Evolutionary conservation across 2,113 vertebrate species (phyloP), one percentile per base, ranked within the genome.

Genomic region (Catagonus wagneri): DNA sequence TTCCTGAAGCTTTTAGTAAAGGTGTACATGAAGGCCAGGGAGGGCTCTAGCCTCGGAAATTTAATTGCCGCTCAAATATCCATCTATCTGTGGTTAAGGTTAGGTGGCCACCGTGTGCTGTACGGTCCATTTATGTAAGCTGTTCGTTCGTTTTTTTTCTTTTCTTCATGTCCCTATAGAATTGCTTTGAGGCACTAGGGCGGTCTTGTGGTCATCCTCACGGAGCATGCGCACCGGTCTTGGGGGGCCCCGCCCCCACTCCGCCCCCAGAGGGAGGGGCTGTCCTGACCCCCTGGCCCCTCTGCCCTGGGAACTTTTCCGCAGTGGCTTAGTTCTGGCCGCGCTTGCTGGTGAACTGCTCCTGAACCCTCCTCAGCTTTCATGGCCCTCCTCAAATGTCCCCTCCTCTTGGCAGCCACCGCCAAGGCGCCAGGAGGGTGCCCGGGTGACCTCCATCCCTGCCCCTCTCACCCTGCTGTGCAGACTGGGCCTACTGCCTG

Each of bases 341-440:
- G 15, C 25, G 29, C 66, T 52, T 20, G 63, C 23, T 39, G 56
- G 54, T 83, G 91, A 76, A 29, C 80, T 85, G 23, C n/a, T 2
- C 0, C 69, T 8, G 52, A 75, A 14, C 71, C 29, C 84, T 60
- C 25, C 79, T 96, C 66, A 8, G 88, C 81, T 95, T 92, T 88
- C 89, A 63, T 14, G 7, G 89, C 14, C 54, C 61, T 94, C 88
- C 91, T 95, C 86, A 50, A 4, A 52, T 93, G 72, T 95, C 89
- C 72, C 52, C 36, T 27, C 29, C 83, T 50, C 65, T 54, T 14
- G n/a, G 34, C 65, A 25, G 63, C 80, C 54, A 36, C 34, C 39
- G 16, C 83, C 1, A 3, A 16, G 58, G 56, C 52, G 58, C 25
- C 10, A 3, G 54, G 65, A 0, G 0, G 0, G 6, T 34, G 2